phyloP scores from a whole-genome alignment of 2,113 vertebrate genomes.

The Otus sunia region DNA sequence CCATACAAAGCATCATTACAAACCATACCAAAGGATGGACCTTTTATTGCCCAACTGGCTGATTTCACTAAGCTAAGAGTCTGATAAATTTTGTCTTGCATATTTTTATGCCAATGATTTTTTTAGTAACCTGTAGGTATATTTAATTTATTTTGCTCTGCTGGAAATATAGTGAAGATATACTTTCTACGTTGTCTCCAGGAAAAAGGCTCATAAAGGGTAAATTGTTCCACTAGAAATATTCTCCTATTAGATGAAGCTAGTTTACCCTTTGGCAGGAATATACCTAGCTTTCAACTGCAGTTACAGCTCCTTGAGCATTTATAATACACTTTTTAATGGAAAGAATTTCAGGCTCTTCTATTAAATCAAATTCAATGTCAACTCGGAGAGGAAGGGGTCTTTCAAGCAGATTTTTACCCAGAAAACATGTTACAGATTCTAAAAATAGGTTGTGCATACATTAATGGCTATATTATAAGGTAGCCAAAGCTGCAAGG shows the following conservation, averaged over 20 bases:
- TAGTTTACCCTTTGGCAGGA: constrained; percentile 45
- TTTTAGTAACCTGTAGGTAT: not conserved
- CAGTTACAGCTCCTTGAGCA: constrained; percentile 56
- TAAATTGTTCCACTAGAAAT: constrained; percentile 13
- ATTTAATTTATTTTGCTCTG: constrained; percentile 13
- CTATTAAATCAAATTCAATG: constrained; percentile 52
- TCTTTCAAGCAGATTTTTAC: constrained; percentile 26
- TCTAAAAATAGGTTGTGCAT: constrained; percentile 47
- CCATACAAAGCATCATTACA: not conserved
- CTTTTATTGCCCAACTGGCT: not conserved
- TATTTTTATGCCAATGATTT: not conserved
- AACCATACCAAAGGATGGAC: not conserved
- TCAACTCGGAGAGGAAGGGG: not conserved
- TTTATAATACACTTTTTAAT: constrained; percentile 60
- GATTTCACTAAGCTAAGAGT: not conserved
- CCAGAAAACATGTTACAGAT: not conserved
- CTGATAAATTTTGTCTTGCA: not conserved
- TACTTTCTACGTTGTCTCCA: not conserved
- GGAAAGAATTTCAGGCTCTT: constrained; percentile 58
- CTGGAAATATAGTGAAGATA: not conserved
- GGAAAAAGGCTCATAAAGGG: constrained; percentile 16
- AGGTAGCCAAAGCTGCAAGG: not conserved
- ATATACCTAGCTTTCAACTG: constrained; percentile 14
- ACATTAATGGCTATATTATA: constrained; percentile 30
- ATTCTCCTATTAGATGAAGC: not conserved